Evolutionary conservation across 2,888 invertebrate genomes (phyloP).

Genomic region (Listrodromus nycthemerus): DNA sequence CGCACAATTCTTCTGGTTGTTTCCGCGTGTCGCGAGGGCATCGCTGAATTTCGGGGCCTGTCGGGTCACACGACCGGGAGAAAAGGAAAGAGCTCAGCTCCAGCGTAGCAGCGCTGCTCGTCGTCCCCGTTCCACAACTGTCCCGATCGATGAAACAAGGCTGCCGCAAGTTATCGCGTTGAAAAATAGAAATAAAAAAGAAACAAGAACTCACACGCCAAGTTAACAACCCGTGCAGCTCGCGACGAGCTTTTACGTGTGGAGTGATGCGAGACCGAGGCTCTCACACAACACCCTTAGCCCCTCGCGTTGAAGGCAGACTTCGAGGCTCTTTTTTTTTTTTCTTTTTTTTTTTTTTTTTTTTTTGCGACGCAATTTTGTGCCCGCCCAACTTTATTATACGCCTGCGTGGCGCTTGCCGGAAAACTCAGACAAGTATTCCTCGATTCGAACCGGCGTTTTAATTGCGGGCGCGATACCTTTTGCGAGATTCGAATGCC

Average conservation of each 20-base stretch:
- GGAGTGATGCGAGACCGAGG: conserved; percentile 51
- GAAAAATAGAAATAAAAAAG: conserved; percentile 41
- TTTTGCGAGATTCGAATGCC: background rate
- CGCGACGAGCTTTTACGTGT: conserved; percentile 55
- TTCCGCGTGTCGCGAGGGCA: background rate
- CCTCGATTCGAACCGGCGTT: conserved; percentile 4
- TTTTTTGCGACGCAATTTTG: conserved; percentile 22
- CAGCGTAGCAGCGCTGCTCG: conserved; percentile 15
- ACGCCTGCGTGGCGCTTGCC: conserved; percentile 24
- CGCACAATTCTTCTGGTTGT: conserved; percentile 1
- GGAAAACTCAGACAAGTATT: background rate
- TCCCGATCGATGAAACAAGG: conserved; percentile 53
- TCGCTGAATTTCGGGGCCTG: background rate
- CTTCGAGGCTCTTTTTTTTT: conserved; percentile 56
- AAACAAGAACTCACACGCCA: conserved; percentile 41
- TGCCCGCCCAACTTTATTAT: conserved; percentile 33
- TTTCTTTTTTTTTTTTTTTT: background rate
- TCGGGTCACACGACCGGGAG: background rate
- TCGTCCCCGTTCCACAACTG: conserved; percentile 7
- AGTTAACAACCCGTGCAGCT: conserved; percentile 55
- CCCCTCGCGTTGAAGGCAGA: conserved; percentile 45
- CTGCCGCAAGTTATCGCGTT: conserved; percentile 54
- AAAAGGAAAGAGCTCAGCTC: background rate
- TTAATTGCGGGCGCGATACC: background rate
- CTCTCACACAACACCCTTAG: conserved; percentile 15